These are phyloP conservation scores for Drosophila eohydei DNA, from an alignment of 2,888 invertebrate species.

Conservation along the genomic window DNA sequence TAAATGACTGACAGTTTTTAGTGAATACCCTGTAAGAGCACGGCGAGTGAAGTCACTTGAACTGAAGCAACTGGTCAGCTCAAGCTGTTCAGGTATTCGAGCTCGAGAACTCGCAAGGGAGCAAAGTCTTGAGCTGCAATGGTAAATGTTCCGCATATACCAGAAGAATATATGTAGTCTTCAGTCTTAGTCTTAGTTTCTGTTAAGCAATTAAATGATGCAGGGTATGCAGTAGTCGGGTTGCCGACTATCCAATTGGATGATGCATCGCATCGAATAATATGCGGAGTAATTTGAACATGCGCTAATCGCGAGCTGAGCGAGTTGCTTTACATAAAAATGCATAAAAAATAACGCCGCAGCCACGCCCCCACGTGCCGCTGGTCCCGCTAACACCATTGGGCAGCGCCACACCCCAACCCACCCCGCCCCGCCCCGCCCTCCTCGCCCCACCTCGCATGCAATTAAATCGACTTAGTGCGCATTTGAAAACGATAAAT, in stretches of 20 bases:
- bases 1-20: neutral
- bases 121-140: too few relatives aligned
- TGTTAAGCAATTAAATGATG: too few relatives aligned
- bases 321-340: constrained; percentile 55
- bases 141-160: too few relatives aligned
- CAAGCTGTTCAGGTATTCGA: too few relatives aligned
- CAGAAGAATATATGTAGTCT: too few relatives aligned
- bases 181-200: too few relatives aligned
- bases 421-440: neutral
- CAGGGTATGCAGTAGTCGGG: constrained; percentile 15
- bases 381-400: neutral
- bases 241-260: neutral
- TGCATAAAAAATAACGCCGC: constrained; percentile 41
- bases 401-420: too few relatives aligned
- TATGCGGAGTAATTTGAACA: constrained; percentile 36
- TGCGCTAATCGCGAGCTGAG: constrained; percentile 30
- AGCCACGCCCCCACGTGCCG: constrained; percentile 3
- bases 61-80: too few relatives aligned
- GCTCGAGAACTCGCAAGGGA: too few relatives aligned
- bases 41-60: too few relatives aligned
- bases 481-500: constrained; percentile 54
- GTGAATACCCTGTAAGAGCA: constrained; percentile 23
- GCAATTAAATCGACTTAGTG: constrained; percentile 56
- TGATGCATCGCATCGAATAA: constrained; percentile 33
- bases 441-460: neutral